A percentile compares a stretch with the other conserved stretches of the same genome.
phyloP scores from a whole-genome alignment of 2,888 invertebrate genomes.

The Nomada flava region DNA sequence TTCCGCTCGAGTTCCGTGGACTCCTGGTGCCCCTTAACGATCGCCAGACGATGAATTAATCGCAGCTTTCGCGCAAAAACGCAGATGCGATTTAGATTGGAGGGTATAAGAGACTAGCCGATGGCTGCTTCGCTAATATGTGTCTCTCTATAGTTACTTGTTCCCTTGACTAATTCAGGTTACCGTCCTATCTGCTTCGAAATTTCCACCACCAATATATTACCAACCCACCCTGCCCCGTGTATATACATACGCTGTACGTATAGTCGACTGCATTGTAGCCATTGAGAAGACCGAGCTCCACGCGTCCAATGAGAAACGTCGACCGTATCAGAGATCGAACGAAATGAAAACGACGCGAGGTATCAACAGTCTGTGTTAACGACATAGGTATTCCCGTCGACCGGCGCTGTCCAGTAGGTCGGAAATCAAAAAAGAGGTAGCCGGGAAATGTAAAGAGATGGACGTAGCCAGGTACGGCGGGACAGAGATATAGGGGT shows the following conservation, averaged over 20 bases:
- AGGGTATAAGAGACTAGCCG: not conserved
- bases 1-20: slow-evolving; percentile 10
- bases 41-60: slow-evolving; percentile 42
- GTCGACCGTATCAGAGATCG: not conserved
- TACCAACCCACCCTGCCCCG: no score
- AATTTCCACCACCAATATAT: no score
- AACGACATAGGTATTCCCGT: slow-evolving; percentile 2
- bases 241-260: no score
- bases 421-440: slow-evolving; percentile 29
- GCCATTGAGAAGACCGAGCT: no score
- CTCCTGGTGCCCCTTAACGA: slow-evolving; percentile 22
- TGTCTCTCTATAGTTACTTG: not conserved
- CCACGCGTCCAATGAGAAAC: not conserved
- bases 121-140: not conserved
- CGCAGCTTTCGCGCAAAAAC: slow-evolving; percentile 6
- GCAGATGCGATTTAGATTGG: slow-evolving; percentile 4
- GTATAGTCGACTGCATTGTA: no score
- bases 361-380: slow-evolving; percentile 29
- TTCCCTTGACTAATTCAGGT: not conserved
- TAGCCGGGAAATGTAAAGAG: slow-evolving; percentile 1
- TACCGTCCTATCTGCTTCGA: no score
- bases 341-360: slow-evolving; percentile 4
- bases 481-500: slow-evolving; percentile 53
- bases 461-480: slow-evolving; percentile 21
- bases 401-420: slow-evolving; percentile 11